These are phyloP conservation scores for Hyperopisus bebe DNA, from an alignment of 2,113 vertebrate genomes.

Conservation along the genomic window DNA sequence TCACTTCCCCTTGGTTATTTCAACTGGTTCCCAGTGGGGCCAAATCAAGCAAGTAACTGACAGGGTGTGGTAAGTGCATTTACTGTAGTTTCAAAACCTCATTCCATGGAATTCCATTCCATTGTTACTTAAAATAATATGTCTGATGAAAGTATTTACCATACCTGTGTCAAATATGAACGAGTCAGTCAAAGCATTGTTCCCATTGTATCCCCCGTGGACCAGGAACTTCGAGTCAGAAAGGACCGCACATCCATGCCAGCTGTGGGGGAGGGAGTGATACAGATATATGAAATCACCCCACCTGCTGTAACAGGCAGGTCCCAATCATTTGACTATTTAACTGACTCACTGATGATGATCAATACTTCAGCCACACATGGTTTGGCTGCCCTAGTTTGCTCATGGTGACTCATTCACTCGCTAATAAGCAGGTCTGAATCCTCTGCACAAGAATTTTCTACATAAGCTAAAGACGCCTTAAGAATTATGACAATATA, in stretches of 20 bases:
- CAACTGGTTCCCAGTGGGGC: neutral
- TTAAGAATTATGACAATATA: neutral
- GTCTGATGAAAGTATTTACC: neutral
- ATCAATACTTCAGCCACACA: neutral
- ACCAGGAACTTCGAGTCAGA: conserved; percentile 59
- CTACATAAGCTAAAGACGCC: neutral
- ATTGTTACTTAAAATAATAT: neutral
- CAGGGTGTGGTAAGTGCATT: neutral
- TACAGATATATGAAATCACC: neutral
- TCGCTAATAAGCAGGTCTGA: neutral
- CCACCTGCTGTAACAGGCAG: neutral
- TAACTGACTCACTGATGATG: neutral
- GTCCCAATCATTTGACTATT: neutral
- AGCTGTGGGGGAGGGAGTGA: conserved; percentile 37
- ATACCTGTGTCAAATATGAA: conserved; percentile 63
- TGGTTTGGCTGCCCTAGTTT: neutral
- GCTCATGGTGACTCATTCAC: neutral
- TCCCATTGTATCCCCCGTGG: conserved; percentile 60
- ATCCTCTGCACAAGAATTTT: neutral
- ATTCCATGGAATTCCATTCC: neutral
- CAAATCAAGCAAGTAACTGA: neutral
- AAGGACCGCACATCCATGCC: conserved; percentile 57
- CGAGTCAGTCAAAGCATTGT: conserved; percentile 52
- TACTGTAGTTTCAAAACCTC: neutral
- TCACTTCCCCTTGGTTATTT: neutral